A percentile compares a stretch with the other conserved stretches of the same genome.
Evolutionary conservation across 2,888 invertebrate species (phyloP).

Genomic region (Coelinius sp.): DNA sequence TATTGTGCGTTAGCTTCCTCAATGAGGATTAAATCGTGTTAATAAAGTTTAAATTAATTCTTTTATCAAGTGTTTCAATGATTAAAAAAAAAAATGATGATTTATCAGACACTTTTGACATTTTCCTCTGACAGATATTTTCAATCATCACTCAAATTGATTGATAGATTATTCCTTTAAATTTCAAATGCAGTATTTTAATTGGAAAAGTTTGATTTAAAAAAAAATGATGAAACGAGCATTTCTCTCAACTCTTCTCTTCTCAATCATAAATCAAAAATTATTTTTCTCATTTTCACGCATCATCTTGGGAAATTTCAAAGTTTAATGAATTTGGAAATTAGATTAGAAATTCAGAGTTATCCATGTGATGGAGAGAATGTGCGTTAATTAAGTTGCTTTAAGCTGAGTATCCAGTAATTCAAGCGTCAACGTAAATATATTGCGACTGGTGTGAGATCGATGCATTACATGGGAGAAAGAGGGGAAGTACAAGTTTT

Average conservation of each 20-base stretch:
- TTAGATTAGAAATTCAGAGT: constrained; percentile 8
- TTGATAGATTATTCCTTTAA: background rate
- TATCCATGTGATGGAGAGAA: background rate
- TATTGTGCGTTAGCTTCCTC: constrained; percentile 20
- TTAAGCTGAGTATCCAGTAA: background rate
- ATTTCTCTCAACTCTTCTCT: too few relatives aligned
- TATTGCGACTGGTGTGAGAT: background rate
- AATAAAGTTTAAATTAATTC: background rate
- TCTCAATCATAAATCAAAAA: too few relatives aligned
- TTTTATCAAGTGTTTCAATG: background rate
- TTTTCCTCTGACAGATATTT: too few relatives aligned
- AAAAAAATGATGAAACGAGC: too few relatives aligned
- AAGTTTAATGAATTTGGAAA: background rate
- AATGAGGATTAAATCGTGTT: constrained; percentile 1
- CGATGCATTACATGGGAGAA: background rate
- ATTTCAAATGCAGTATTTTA: background rate
- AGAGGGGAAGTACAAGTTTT: background rate
- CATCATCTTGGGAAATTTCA: background rate
- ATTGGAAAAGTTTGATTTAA: background rate
- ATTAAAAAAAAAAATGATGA: too few relatives aligned
- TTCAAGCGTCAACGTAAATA: background rate
- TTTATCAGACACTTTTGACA: too few relatives aligned
- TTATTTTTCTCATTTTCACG: background rate
- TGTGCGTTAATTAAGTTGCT: constrained; percentile 11
- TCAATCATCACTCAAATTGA: too few relatives aligned